Conservation (phyloP, 1,140 invertebrate species). For the Thaumatotibia leucotreta region DNA sequence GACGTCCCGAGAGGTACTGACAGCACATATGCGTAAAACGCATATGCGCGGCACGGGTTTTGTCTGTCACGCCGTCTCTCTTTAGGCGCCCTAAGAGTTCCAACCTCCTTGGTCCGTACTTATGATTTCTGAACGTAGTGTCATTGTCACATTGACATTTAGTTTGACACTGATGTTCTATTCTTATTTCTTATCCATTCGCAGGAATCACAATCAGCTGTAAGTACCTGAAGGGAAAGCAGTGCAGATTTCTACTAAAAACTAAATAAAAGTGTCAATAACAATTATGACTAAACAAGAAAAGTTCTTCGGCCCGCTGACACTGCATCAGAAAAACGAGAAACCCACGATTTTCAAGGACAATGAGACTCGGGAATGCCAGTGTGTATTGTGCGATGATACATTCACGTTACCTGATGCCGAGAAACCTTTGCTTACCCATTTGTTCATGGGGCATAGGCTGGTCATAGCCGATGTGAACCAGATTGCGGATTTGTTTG, state of each 20-base stretch:
- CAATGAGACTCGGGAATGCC: conserved; percentile 55
- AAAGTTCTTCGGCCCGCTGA: conserved; percentile 64
- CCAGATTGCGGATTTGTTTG: conserved; percentile 85
- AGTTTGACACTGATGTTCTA: neutral
- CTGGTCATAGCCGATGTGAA: conserved; percentile 89
- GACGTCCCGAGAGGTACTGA: too few species aligned
- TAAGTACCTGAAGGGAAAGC: neutral
- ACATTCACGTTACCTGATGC: conserved; percentile 69
- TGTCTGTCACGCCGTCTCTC: too few species aligned
- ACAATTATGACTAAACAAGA: conserved; percentile 36
- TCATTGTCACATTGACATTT: neutral
- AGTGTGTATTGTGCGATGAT: conserved; percentile 75
- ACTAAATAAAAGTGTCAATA: neutral
- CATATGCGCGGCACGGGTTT: too few species aligned
- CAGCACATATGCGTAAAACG: too few species aligned
- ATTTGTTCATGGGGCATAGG: conserved; percentile 86
- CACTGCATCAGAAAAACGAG: conserved; percentile 55
- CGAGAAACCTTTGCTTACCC: conserved; percentile 80
- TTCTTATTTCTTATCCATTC: too few species aligned
- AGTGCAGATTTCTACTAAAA: neutral
- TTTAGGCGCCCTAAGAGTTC: too few species aligned
- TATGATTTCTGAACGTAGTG: neutral
- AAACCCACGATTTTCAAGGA: conserved; percentile 56
- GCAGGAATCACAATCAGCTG: neutral
- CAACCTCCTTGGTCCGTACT: too few species aligned